These are phyloP conservation scores for Aphodius granarius DNA, from an alignment of 2,888 invertebrate species.

Conservation along the genomic window DNA sequence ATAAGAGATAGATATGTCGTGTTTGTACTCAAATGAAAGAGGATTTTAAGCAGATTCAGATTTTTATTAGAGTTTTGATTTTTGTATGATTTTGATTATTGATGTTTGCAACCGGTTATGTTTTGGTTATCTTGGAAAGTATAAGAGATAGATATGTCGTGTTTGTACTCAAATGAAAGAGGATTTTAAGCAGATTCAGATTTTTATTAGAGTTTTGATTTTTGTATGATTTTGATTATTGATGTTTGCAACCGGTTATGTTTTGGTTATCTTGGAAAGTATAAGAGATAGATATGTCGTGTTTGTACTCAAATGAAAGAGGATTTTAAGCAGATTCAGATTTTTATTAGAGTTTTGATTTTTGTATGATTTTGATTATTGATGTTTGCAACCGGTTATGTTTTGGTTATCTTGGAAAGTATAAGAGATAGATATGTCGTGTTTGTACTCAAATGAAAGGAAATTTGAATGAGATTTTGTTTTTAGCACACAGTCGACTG, in stretches of 20 bases:
- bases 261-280: not conserved
- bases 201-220: too few species aligned
- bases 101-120: not conserved
- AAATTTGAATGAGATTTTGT: not conserved
- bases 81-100: not conserved
- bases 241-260: not conserved
- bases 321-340: not conserved
- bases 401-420: not conserved
- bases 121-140: not conserved
- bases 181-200: too few species aligned
- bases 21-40: not conserved
- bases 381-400: not conserved
- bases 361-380: not conserved
- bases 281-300: not conserved
- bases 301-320: not conserved
- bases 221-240: not conserved
- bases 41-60: not conserved
- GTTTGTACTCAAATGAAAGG: not conserved
- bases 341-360: not conserved
- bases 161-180: not conserved
- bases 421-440: not conserved
- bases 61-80: not conserved
- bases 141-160: not conserved
- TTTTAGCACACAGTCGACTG: conserved; percentile 73
- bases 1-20: not conserved